phyloP scores from a whole-genome alignment of 2,888 invertebrate genomes.

The Malthinus seriepunctatus region DNA sequence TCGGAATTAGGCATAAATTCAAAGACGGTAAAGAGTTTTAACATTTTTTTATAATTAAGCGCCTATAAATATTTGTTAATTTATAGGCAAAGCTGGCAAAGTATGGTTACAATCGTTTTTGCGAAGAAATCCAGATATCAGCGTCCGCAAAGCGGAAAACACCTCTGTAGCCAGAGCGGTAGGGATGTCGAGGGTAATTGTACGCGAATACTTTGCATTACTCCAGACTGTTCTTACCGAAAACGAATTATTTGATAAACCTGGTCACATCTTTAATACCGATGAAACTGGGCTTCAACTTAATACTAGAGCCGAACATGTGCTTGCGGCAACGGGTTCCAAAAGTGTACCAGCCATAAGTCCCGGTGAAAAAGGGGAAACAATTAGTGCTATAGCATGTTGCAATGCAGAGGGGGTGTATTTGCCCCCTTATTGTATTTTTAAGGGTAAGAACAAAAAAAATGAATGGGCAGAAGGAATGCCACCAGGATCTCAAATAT shows the following conservation, averaged over 20 bases:
- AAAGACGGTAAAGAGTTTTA: too few relatives aligned
- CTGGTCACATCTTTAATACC: conserved; percentile 5
- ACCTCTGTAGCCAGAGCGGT: not conserved
- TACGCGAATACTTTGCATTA: not conserved
- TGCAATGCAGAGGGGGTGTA: conserved; percentile 26
- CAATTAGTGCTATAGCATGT: conserved; percentile 23
- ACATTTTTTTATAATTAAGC: not conserved
- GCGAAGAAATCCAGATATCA: too few relatives aligned
- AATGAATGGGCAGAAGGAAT: conserved; percentile 21
- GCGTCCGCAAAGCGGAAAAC: conserved; percentile 7
- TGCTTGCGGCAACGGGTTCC: not conserved
- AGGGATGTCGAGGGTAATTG: conserved; percentile 2
- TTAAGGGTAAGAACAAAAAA: conserved; percentile 29
- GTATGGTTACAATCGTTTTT: conserved; percentile 1
- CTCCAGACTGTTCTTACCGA: not conserved
- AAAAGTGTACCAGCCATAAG: too few relatives aligned
- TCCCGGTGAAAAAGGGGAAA: conserved; percentile 23
- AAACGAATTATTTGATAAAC: conserved; percentile 3
- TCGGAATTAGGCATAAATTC: too few relatives aligned
- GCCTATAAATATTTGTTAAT: not conserved
- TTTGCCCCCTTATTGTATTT: conserved; percentile 25
- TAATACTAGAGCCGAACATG: conserved; percentile 2
- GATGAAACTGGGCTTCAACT: conserved; percentile 13
- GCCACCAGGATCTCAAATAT: conserved; percentile 19
- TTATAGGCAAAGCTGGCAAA: conserved; percentile 1